These are phyloP conservation scores for Mamestra configurata DNA, from an alignment of 1,140 invertebrate genomes.

Conservation along the genomic window DNA sequence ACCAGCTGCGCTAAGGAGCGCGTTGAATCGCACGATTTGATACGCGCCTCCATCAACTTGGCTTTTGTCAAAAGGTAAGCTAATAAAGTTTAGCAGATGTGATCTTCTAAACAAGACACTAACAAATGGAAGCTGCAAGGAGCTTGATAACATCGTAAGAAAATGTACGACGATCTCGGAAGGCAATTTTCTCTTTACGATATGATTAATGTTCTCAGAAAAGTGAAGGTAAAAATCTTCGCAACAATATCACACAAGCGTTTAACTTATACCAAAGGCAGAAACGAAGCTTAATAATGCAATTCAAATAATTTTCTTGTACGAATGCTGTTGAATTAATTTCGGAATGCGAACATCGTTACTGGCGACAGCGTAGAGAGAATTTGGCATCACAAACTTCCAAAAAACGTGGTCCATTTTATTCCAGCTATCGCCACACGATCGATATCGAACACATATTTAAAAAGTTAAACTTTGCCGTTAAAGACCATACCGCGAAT, in stretches of 20 bases:
- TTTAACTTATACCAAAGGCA: not conserved
- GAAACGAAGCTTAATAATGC: constrained; percentile 27
- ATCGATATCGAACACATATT: constrained; percentile 76
- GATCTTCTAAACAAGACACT: constrained; percentile 86
- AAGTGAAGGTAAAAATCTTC: constrained; percentile 18
- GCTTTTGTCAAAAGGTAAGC: constrained; percentile 81
- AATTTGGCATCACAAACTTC: constrained; percentile 72
- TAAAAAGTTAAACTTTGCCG: constrained; percentile 68
- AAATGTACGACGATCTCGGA: constrained; percentile 69
- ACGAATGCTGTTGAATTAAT: constrained; percentile 69
- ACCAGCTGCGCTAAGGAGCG: constrained; percentile 85
- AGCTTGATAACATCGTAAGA: constrained; percentile 59
- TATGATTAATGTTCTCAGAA: constrained; percentile 60
- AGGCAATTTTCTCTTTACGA: constrained; percentile 75
- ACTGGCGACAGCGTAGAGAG: constrained; percentile 70
- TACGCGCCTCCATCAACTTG: constrained; percentile 84
- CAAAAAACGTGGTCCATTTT: constrained; percentile 75
- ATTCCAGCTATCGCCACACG: constrained; percentile 81
- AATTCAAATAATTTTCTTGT: constrained; percentile 41
- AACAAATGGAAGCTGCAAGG: constrained; percentile 77
- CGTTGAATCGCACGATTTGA: constrained; percentile 82
- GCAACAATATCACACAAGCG: not conserved
- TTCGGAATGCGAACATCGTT: constrained; percentile 68
- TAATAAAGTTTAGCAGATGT: constrained; percentile 87
- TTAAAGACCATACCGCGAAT: constrained; percentile 73